phyloP scores from a whole-genome alignment of 2,113 vertebrate genomes.

The Xenopus laevis region DNA sequence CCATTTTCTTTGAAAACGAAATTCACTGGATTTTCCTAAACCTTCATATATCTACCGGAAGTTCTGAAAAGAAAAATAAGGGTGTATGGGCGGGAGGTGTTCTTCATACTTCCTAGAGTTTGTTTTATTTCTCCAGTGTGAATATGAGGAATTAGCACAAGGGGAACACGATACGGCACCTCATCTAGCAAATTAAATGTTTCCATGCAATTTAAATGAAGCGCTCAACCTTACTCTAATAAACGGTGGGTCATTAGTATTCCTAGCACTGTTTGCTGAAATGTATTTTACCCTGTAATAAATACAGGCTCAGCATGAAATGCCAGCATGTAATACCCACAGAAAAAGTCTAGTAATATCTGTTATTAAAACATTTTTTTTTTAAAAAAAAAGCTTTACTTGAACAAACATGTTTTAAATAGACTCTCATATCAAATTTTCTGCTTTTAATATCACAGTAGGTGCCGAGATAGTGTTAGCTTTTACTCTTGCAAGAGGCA shows the following conservation, averaged over 20 bases:
- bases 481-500: neutral
- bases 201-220: constrained; percentile 68
- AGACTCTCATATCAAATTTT: constrained; percentile 21
- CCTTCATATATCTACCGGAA: too few relatives aligned
- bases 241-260: constrained; percentile 66
- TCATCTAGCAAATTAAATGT: constrained; percentile 68
- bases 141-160: constrained; percentile 61
- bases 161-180: constrained; percentile 63
- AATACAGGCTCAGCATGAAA: constrained; percentile 59
- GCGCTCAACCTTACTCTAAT: constrained; percentile 64
- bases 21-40: too few relatives aligned
- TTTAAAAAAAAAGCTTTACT: constrained; percentile 42
- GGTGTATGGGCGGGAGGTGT: too few relatives aligned
- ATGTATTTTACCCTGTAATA: constrained; percentile 65
- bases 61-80: too few relatives aligned
- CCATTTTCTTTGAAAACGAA: too few relatives aligned
- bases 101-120: constrained; percentile 6
- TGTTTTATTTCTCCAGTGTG: constrained; percentile 46
- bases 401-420: constrained; percentile 53
- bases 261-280: constrained; percentile 55
- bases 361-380: constrained; percentile 63
- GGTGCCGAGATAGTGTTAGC: neutral
- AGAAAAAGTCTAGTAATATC: constrained; percentile 62
- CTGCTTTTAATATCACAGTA: constrained; percentile 16
- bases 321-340: constrained; percentile 58